Percentiles rank a stretch among this genome's conserved stretches.
Evolutionary conservation across 1,140 invertebrate species (phyloP).

Genomic region (Holcopasites calliopsidis): DNA sequence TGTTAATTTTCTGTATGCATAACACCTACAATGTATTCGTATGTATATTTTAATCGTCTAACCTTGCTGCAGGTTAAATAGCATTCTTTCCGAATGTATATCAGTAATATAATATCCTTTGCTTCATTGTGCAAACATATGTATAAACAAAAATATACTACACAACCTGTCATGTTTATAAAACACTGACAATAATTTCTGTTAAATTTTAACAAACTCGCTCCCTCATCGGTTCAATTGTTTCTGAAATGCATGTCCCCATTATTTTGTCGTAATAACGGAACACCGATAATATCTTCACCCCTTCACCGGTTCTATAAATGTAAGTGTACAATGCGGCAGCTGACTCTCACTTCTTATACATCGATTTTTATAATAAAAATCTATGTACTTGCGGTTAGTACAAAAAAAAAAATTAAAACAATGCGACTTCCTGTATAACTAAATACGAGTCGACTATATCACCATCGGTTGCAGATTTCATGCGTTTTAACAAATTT

Average conservation of each 20-base stretch:
- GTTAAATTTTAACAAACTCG: conserved; percentile 79
- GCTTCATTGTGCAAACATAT: conserved; percentile 75
- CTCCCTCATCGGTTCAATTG: conserved; percentile 50
- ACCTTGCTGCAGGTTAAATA: conserved; percentile 67
- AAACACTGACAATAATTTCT: conserved; percentile 78
- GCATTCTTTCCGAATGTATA: conserved; percentile 67
- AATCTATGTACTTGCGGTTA: conserved; percentile 29
- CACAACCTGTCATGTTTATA: conserved; percentile 78
- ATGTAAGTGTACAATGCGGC: conserved; percentile 44
- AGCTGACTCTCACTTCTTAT: conserved; percentile 47
- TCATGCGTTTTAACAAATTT: conserved; percentile 38
- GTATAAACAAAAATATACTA: conserved; percentile 77
- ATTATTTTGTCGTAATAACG: conserved; percentile 20
- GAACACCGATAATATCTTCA: conserved; percentile 2
- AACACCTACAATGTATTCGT: conserved; percentile 61
- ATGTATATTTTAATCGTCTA: conserved; percentile 58
- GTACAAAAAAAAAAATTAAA: conserved; percentile 37
- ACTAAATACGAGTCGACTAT: conserved; percentile 33
- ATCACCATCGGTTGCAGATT: conserved; percentile 18
- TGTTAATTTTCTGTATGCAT: conserved; percentile 57
- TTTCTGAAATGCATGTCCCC: conserved; percentile 13
- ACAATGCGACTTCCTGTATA: conserved; percentile 31
- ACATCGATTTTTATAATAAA: conserved; percentile 24
- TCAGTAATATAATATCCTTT: conserved; percentile 61
- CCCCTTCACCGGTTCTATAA: conserved; percentile 34